Evolutionary conservation across 2,888 invertebrate genomes (phyloP), one percentile per base, ranked within the genome.

Genomic region (Asteroscopus sphinx): DNA sequence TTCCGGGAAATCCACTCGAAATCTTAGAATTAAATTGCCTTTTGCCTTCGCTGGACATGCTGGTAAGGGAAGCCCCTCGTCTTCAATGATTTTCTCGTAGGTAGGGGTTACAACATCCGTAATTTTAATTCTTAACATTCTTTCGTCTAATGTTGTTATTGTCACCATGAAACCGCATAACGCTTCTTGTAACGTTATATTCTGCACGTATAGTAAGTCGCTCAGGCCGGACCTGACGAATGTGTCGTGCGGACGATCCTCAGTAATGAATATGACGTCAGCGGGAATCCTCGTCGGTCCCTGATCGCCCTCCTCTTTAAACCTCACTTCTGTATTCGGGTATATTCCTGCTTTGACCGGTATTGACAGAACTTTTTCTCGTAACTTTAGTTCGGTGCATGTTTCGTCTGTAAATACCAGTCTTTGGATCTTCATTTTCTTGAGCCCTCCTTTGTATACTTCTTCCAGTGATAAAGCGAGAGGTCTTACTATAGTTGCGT

Each of bases 241-340:
- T 0, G 88, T 87, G 0, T 96, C 95, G 80, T 97, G 96, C 0
- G 96, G 96, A 56, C 96, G 95, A 71, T 97, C 97, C 83, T 96
- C 96, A 0, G 96, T 96, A 51, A 96, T 93, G 80, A 97, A 97
- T 60, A 97, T 94, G 0, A 97, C 95, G 82, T 97, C 97, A 21
- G 97, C 97, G 62, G 97, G 96, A 69, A 96, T 96, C 76, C 95
- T 95, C 2, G 96, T 96, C 0, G 97, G 96, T 21, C 96, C 96
- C 76, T 97, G 96, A 85, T 98, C 97, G 0, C 98, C 98, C 87
- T 97, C 97, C 78, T 97, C 96, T 32, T 96, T 96, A 81, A 97
- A 98, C 62, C 95, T 91, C 42, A 97, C 96, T 80, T 96, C 96
- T 0, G 97, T 97, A 9, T 96, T 96, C 0, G 96, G 92, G 49